Evolutionary conservation across 2,888 invertebrate genomes (phyloP).

Genomic region (Philereme transversata): DNA sequence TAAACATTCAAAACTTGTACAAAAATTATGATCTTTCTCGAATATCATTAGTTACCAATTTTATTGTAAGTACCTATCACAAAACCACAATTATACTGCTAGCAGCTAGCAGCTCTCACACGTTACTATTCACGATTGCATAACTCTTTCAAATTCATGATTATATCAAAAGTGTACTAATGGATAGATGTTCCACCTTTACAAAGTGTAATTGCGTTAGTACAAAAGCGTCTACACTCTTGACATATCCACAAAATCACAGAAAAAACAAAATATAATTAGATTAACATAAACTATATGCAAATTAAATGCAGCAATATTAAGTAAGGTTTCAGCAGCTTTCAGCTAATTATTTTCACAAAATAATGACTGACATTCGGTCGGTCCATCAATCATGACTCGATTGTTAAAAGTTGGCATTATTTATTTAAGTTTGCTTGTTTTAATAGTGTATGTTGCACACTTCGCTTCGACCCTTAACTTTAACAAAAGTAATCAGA

Average conservation of each 20-base stretch:
- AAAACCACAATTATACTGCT: conserved; percentile 80
- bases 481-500: conserved; percentile 11
- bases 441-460: conserved; percentile 1
- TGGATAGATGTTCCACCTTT: conserved; percentile 46
- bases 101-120: conserved; percentile 79
- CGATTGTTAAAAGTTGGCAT: conserved; percentile 28
- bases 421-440: background rate
- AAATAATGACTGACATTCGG: conserved; percentile 43
- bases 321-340: conserved; percentile 70
- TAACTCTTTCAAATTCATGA: conserved; percentile 56
- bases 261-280: conserved; percentile 62
- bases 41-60: conserved; percentile 74
- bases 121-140: conserved; percentile 62
- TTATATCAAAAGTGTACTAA: conserved; percentile 54
- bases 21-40: conserved; percentile 71
- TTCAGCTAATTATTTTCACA: conserved; percentile 60
- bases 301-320: conserved; percentile 67
- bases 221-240: conserved; percentile 48
- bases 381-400: conserved; percentile 33
- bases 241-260: conserved; percentile 55
- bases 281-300: conserved; percentile 61
- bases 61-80: conserved; percentile 82
- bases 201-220: conserved; percentile 50
- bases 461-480: conserved; percentile 2
- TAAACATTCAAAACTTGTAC: conserved; percentile 68